A percentile compares a stretch with the other conserved stretches of the same genome.
These are phyloP conservation scores for Rapana venosa DNA, from an alignment of 2,888 invertebrate species.

Conservation along the genomic window DNA sequence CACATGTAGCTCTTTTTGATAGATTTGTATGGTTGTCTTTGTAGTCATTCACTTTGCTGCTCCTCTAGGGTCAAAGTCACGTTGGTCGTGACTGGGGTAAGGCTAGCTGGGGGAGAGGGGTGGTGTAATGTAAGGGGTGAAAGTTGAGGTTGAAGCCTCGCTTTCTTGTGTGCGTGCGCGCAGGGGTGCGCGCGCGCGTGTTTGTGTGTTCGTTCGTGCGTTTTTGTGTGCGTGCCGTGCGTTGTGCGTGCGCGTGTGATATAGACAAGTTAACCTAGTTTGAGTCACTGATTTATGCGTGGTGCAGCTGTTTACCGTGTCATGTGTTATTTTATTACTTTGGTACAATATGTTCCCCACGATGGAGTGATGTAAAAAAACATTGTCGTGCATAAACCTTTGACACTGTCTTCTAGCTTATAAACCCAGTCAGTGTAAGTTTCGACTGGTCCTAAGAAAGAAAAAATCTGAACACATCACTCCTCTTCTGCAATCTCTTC, in stretches of 20 bases:
- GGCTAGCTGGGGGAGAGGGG: not conserved
- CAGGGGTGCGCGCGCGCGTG: not conserved
- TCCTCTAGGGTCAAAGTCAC: not conserved
- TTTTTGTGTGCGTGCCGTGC: not conserved
- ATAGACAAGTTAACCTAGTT: too few relatives aligned
- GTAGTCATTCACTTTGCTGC: not conserved
- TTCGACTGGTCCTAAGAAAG: too few relatives aligned
- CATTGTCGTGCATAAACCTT: too few relatives aligned
- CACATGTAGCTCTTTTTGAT: conserved; percentile 44
- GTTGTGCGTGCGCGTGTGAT: not conserved
- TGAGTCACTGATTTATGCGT: too few relatives aligned
- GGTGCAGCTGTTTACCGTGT: too few relatives aligned
- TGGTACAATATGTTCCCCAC: too few relatives aligned
- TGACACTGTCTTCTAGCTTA: too few relatives aligned
- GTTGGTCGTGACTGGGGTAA: not conserved
- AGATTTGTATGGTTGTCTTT: not conserved
- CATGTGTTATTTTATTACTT: too few relatives aligned
- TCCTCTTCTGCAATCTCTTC: too few relatives aligned
- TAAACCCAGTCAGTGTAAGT: too few relatives aligned
- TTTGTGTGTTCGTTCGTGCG: not conserved
- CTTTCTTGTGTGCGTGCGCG: not conserved
- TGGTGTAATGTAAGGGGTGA: not conserved
- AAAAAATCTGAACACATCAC: too few relatives aligned
- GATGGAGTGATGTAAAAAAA: too few relatives aligned
- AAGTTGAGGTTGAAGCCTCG: not conserved